phyloP scores from a whole-genome alignment of 2,888 invertebrate species.

The Ichneumon xanthorius region DNA sequence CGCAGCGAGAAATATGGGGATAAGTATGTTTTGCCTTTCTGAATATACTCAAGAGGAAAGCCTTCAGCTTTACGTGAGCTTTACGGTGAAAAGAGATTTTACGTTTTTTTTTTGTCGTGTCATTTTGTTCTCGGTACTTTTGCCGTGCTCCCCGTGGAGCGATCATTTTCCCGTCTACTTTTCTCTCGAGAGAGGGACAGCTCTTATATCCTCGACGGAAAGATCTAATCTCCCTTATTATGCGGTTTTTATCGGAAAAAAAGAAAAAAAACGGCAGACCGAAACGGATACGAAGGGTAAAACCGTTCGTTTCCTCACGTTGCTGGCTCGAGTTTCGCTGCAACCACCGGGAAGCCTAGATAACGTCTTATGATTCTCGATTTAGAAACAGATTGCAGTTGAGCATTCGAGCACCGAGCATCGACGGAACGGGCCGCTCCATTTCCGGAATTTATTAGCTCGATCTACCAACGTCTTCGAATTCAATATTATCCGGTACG shows the following conservation, averaged over 20 bases:
- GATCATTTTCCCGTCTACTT: slow-evolving; percentile 57
- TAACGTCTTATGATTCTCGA: slow-evolving; percentile 69
- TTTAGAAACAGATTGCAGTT: slow-evolving; percentile 68
- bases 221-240: slow-evolving; percentile 65
- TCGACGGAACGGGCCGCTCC: slow-evolving; percentile 29
- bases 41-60: slow-evolving; percentile 12
- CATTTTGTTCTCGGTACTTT: slow-evolving; percentile 23
- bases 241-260: slow-evolving; percentile 47
- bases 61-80: background rate
- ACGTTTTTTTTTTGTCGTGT: background rate
- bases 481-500: slow-evolving; percentile 65
- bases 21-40: slow-evolving; percentile 27
- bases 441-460: slow-evolving; percentile 66
- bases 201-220: slow-evolving; percentile 45
- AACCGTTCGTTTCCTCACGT: slow-evolving; percentile 40
- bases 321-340: slow-evolving; percentile 59
- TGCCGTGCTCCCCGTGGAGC: slow-evolving; percentile 18
- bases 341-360: slow-evolving; percentile 54
- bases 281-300: slow-evolving; percentile 32
- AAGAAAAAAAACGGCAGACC: slow-evolving; percentile 24
- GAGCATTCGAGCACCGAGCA: slow-evolving; percentile 44
- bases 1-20: slow-evolving; percentile 2
- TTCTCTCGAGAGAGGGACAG: slow-evolving; percentile 36
- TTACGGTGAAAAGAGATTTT: slow-evolving; percentile 14
- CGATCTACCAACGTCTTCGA: slow-evolving; percentile 65